A percentile compares a stretch with the other conserved stretches of the same genome.
phyloP scores from a whole-genome alignment of 2,113 vertebrate genomes.

The Cnemophilus loriae region DNA sequence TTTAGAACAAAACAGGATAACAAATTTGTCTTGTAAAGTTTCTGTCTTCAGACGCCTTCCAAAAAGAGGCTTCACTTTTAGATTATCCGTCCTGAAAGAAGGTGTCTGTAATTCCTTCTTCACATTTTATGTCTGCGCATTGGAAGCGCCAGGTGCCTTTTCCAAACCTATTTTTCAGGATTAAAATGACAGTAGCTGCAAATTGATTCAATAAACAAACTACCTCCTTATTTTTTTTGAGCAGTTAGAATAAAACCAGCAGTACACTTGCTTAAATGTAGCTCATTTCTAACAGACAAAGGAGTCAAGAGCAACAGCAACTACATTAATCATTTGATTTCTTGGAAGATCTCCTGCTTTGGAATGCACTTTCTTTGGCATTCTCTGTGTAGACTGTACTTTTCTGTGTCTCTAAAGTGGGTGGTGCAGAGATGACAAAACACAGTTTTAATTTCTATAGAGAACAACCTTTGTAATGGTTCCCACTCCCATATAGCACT shows the following conservation, averaged over 20 bases:
- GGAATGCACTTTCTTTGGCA: background rate
- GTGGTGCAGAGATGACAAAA: background rate
- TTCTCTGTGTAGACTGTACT: background rate
- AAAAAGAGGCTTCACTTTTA: background rate
- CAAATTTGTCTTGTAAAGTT: background rate
- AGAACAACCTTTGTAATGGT: background rate
- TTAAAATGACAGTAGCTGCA: background rate
- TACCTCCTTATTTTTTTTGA: background rate
- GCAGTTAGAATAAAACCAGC: background rate
- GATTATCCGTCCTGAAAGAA: background rate
- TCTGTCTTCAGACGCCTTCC: background rate
- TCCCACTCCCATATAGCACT: background rate
- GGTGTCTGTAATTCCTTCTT: background rate
- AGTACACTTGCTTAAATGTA: background rate
- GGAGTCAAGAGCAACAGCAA: background rate
- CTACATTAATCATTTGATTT: background rate
- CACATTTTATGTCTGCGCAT: background rate
- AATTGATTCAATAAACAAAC: conserved; percentile 31
- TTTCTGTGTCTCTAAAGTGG: background rate
- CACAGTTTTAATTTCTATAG: background rate
- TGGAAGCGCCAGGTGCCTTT: background rate
- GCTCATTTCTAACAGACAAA: background rate
- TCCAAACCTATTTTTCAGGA: conserved; percentile 32
- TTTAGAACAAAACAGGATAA: background rate
- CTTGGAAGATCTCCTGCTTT: background rate